phyloP scores from a whole-genome alignment of 2,888 invertebrate genomes.

The Rotaria macrura region DNA sequence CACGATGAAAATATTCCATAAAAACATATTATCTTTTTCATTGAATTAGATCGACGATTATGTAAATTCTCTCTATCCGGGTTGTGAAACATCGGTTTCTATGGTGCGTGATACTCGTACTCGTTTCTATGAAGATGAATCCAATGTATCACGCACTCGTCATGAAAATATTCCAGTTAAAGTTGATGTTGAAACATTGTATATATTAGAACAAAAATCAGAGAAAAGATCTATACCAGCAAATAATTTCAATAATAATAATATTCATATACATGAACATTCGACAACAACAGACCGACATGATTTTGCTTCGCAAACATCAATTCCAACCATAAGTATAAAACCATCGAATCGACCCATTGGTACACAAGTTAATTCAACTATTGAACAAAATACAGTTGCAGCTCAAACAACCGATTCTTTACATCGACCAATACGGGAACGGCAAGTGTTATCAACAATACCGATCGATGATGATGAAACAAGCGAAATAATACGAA shows the following conservation, averaged over 20 bases:
- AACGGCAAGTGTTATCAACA: neutral
- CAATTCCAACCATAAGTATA: neutral
- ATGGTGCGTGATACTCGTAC: constrained; percentile 17
- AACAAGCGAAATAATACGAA: neutral
- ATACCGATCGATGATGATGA: neutral
- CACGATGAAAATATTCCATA: too few species aligned
- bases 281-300: neutral
- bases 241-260: too few species aligned
- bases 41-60: neutral
- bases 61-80: neutral
- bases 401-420: neutral
- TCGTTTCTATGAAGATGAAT: neutral
- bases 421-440: neutral
- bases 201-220: neutral
- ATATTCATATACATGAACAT: neutral
- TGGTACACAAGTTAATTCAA: neutral
- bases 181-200: constrained; percentile 11
- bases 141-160: neutral
- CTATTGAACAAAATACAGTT: neutral
- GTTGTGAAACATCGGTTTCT: neutral
- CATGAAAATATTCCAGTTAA: neutral
- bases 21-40: neutral
- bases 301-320: neutral
- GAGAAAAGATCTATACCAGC: neutral
- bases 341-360: neutral